Conservation (phyloP, 2,113 vertebrate species). For the Dipodomys ordii region DNA sequence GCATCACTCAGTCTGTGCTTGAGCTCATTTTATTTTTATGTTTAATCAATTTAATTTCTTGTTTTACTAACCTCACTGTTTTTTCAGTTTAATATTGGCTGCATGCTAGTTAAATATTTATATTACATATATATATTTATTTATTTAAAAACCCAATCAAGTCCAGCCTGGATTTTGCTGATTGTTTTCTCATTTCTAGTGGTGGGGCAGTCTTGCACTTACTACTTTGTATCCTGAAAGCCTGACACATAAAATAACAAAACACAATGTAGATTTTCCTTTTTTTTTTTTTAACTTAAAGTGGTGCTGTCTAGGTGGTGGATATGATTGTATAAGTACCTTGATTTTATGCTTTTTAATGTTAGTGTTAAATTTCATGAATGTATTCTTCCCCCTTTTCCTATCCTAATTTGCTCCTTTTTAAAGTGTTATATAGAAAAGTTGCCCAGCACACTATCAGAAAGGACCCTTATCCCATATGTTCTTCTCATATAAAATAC, state of each 20-base stretch:
- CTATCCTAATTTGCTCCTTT: constrained; percentile 80
- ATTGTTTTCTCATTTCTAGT: constrained; percentile 94
- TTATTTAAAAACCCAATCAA: constrained; percentile 88
- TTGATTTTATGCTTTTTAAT: constrained; percentile 92
- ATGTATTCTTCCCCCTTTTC: constrained; percentile 80
- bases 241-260: constrained; percentile 92
- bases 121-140: constrained; percentile 82
- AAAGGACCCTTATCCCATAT: constrained; percentile 84
- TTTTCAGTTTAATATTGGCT: constrained; percentile 94
- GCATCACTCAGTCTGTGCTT: constrained; percentile 94
- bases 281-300: constrained; percentile 82
- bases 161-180: constrained; percentile 96
- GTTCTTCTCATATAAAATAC: constrained; percentile 83
- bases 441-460: constrained; percentile 91
- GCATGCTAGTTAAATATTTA: constrained; percentile 90
- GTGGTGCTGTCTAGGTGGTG: constrained; percentile 95
- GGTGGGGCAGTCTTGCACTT: constrained; percentile 94
- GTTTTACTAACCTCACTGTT: constrained; percentile 96
- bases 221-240: constrained; percentile 89
- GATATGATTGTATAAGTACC: constrained; percentile 94
- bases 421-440: constrained; percentile 84
- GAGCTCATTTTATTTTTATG: constrained; percentile 88
- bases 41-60: constrained; percentile 88
- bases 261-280: constrained; percentile 91
- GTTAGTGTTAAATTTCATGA: constrained; percentile 87